Evolutionary conservation across 2,113 vertebrate species (phyloP), one percentile per base, ranked within the genome.

Genomic region (Ia io): DNA sequence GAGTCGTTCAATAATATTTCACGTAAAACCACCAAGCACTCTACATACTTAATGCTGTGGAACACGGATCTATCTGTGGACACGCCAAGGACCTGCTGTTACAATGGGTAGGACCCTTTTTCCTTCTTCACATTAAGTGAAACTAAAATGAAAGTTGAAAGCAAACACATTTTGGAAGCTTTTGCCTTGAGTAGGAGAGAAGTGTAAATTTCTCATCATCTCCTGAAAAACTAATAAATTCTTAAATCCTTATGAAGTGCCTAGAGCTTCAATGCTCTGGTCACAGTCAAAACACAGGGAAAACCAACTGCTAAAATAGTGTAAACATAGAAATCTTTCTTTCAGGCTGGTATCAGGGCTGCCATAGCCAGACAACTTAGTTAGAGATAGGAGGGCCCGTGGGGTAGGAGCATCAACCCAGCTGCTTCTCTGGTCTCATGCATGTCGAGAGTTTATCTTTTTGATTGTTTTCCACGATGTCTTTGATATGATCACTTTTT

Each of bases 1-100:
- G 61, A 96, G 77, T 94, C 87, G 78, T 88, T 95, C 93, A 67
- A 18, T 84, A 85, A 92, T 67, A 69, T 51, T 95, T 91, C 91
- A 40, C 17, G 88, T 92, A 74, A 97, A 97, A 71, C 80, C 77
- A 49, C 14, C 56, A 28, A 67, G 76, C 51, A 25, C 49, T 82
- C 92, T 73, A 61, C 17, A 10, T 47, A 61, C 92, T 17, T 8
- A 53, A 92, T 51, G 51, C 18, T 84, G 25, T 88, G 71, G 88
- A 95, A 56, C 25, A 51, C 59, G 49, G 37, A 44, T 69, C 87
- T 80, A 13, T 30, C n/a, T 3, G 1, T 61, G 44, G 25, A 89
- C 83, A 78, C 0, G 3, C 47, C 37, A 37, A 78, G 17, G 18
- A 74, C 85, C 67, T 28, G 35, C 61, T 40, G 13, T 37, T 53